Conservation (phyloP, 2,797 vertebrate genomes). For the Pangasius sanitwongsei region DNA sequence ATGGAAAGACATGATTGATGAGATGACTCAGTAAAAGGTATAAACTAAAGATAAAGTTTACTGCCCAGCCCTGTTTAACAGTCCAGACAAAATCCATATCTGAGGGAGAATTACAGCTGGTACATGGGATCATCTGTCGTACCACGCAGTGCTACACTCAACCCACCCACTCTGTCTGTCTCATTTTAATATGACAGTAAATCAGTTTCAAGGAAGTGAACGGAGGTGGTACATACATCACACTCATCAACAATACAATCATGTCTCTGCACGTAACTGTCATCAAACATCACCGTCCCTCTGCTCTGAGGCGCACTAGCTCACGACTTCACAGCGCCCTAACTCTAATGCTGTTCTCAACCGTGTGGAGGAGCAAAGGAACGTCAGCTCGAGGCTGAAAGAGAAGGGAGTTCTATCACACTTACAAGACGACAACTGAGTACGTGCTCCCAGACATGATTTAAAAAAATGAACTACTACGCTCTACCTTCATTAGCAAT, state of each 20-base stretch:
- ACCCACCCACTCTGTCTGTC: slow-evolving; percentile 5
- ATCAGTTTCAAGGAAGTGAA: slow-evolving; percentile 26
- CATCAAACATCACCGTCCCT: slow-evolving; percentile 41
- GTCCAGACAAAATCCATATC: not conserved
- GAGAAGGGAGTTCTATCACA: slow-evolving; percentile 42
- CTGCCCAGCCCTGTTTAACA: not conserved
- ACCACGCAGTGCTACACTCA: not conserved
- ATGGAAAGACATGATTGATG: not conserved
- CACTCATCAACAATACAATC: slow-evolving; percentile 45
- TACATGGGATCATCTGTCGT: not conserved
- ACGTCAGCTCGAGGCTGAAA: slow-evolving; percentile 54
- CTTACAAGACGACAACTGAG: slow-evolving; percentile 39
- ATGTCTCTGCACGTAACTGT: slow-evolving; percentile 42
- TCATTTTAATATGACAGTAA: slow-evolving; percentile 27
- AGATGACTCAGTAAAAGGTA: too few relatives aligned
- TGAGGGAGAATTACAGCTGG: not conserved
- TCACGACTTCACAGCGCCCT: slow-evolving; percentile 43
- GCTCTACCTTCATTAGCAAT: slow-evolving; percentile 58
- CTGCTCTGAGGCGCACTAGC: slow-evolving; percentile 27
- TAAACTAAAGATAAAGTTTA: not conserved
- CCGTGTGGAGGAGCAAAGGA: slow-evolving; percentile 55
- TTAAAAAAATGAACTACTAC: slow-evolving; percentile 32
- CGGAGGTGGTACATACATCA: slow-evolving; percentile 37
- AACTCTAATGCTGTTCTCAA: slow-evolving; percentile 57
- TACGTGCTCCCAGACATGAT: slow-evolving; percentile 34